Evolutionary conservation across 1,140 invertebrate species (phyloP).

Genomic region (Leptonema lineaticorne): DNA sequence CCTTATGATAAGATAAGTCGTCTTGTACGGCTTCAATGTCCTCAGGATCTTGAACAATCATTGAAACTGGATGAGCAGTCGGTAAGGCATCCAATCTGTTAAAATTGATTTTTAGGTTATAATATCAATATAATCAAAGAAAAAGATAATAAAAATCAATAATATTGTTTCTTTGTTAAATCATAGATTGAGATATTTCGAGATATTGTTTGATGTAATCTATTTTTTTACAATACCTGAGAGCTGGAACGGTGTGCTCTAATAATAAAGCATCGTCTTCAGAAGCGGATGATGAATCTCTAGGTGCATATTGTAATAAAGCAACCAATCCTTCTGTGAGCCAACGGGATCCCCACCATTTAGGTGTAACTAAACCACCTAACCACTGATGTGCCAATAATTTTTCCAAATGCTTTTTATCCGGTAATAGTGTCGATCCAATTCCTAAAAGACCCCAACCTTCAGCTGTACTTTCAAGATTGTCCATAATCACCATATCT

Average conservation of each 20-base stretch:
- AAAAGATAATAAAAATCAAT: too few relatives aligned
- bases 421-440: conserved; percentile 33
- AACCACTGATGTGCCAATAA: conserved; percentile 48
- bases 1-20: conserved; percentile 83
- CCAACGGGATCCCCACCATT: conserved; percentile 56
- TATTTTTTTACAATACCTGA: conserved; percentile 45
- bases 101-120: too few relatives aligned
- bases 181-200: too few relatives aligned
- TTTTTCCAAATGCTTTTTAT: conserved; percentile 37
- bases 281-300: background rate
- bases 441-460: conserved; percentile 40
- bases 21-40: conserved; percentile 89
- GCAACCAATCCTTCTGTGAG: conserved; percentile 53
- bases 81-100: conserved; percentile 70
- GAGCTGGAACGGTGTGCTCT: conserved; percentile 38
- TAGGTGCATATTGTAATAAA: conserved; percentile 43
- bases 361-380: conserved; percentile 52
- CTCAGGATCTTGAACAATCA: conserved; percentile 74
- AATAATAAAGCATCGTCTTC: conserved; percentile 34
- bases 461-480: conserved; percentile 38
- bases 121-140: too few relatives aligned
- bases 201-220: too few relatives aligned
- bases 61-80: conserved; percentile 81
- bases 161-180: too few relatives aligned
- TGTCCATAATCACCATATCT: conserved; percentile 42